Base-by-base conservation (phyloP, 2,797 vertebrate species). In the Botia kubotai region DNA sequence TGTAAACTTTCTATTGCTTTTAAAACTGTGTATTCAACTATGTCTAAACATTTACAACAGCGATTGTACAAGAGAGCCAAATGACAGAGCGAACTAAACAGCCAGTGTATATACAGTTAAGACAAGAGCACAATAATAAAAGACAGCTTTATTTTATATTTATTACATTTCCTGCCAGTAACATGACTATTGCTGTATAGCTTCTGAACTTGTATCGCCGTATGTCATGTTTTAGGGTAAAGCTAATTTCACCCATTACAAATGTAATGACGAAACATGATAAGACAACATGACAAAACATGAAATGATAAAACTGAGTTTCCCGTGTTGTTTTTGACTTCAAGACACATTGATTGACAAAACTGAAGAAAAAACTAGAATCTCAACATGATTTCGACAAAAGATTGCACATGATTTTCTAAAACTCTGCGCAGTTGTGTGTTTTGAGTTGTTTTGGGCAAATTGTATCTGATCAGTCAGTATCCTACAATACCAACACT, bases 391-490 rank as follows among this genome's bases (percentile, higher is more conserved):
- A 8, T 23, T 33, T 23, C 19, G 10, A 46, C 8, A 46, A 46
- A 46, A 46, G 10, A 2, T 10, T 57, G n/a, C 39, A 21, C 10
- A 3, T 39, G n/a, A 6, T 50, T 2, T 12, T 72, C 26, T 5
- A 1, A 8, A 14, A 26, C 17, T 70, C 17, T 70, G 68, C 6
- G 5, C 0, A 8, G 10, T 26, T 36, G 53, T 13, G 6, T 6
- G 55, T 58, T 74, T 19, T 12, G 21, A 63, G 46, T 14, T 63
- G 21, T 50, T 33, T 23, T 50, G 4, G 10, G 1, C 13, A 39
- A 74, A 62, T 26, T 3, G 21, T 19, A 29, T 65, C 23, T 65
- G 16, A 0, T 79, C 46, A 68, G 72, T 68, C 55, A 33, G 75
- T 48, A 70, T 79, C 33, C 33, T 33, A 33, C 33, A 3, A 48